phyloP scores from a whole-genome alignment of 2,113 vertebrate species.

The Dromas ardeola region DNA sequence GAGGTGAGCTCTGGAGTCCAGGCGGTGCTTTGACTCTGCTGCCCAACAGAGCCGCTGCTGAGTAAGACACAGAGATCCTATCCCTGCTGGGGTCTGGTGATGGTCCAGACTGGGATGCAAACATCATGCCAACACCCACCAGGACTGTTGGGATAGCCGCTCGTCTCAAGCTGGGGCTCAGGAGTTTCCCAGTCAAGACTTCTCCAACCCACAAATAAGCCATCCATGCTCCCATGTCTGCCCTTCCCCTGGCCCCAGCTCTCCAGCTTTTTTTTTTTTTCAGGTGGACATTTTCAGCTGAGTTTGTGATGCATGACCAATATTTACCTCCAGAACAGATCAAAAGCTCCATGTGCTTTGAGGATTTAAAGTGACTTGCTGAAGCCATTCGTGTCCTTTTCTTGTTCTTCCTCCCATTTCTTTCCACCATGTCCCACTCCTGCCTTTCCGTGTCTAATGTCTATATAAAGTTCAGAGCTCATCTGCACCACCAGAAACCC shows the following conservation, averaged over 20 bases:
- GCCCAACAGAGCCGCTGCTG: not conserved
- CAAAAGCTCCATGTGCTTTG: not conserved
- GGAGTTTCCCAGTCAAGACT: not conserved
- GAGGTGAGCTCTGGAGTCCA: not conserved
- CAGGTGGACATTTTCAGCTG: not conserved
- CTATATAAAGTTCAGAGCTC: not conserved
- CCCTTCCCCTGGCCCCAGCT: not conserved
- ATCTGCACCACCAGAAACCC: not conserved
- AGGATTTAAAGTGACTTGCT: not conserved
- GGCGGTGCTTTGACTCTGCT: not conserved
- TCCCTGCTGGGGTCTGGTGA: not conserved
- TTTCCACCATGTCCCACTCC: fast-evolving
- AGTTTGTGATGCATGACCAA: not conserved
- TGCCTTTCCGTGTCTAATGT: not conserved
- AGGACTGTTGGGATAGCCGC: not conserved
- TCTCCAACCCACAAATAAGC: not conserved
- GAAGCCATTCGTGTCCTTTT: not conserved
- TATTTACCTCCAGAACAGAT: not conserved
- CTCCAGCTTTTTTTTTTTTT: not conserved
- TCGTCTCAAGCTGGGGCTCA: not conserved
- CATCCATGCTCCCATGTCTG: not conserved
- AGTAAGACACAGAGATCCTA: not conserved
- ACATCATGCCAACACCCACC: not conserved
- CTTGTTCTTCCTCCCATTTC: not conserved
- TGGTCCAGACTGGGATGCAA: not conserved